Conservation (phyloP, 2,797 vertebrate species). For the Enteromius treurensis region DNA sequence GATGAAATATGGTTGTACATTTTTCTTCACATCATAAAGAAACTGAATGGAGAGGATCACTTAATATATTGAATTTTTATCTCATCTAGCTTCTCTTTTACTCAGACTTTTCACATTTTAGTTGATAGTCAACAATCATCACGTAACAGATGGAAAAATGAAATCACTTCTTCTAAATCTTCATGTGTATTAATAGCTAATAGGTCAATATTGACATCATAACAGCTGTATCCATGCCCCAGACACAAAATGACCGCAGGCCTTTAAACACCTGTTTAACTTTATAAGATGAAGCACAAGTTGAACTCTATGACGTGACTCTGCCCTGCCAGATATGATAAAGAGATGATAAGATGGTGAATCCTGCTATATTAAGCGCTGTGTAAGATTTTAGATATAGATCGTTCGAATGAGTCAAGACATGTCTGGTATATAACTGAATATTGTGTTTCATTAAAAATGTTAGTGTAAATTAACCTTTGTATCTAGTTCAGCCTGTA, state of each 20-base stretch:
- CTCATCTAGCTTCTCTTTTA: neutral
- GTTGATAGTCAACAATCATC: slow-evolving; percentile 1
- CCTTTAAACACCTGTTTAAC: slow-evolving; percentile 62
- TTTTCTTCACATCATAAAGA: slow-evolving; percentile 5
- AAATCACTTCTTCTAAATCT: slow-evolving; percentile 30
- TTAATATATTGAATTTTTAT: slow-evolving; percentile 25
- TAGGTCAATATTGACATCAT: slow-evolving; percentile 64
- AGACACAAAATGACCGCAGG: slow-evolving; percentile 58
- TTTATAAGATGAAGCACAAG: slow-evolving; percentile 35
- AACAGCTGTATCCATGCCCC: slow-evolving; percentile 54
- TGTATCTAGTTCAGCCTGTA: neutral
- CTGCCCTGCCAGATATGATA: slow-evolving; percentile 13
- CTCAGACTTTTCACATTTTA: neutral
- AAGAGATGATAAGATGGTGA: slow-evolving; percentile 26
- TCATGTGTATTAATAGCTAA: slow-evolving; percentile 68
- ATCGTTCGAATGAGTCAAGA: neutral
- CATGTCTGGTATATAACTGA: neutral
- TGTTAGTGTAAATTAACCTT: neutral
- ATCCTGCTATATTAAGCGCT: slow-evolving; percentile 25
- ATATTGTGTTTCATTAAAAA: neutral
- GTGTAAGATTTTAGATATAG: slow-evolving; percentile 19
- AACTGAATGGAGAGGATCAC: slow-evolving; percentile 30
- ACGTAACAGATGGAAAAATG: slow-evolving; percentile 22
- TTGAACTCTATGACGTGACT: slow-evolving; percentile 41
- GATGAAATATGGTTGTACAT: neutral